Percentiles rank a stretch among this genome's conserved stretches.
Conservation (phyloP, 2,113 vertebrate species). For the Eleginops maclovinus region DNA sequence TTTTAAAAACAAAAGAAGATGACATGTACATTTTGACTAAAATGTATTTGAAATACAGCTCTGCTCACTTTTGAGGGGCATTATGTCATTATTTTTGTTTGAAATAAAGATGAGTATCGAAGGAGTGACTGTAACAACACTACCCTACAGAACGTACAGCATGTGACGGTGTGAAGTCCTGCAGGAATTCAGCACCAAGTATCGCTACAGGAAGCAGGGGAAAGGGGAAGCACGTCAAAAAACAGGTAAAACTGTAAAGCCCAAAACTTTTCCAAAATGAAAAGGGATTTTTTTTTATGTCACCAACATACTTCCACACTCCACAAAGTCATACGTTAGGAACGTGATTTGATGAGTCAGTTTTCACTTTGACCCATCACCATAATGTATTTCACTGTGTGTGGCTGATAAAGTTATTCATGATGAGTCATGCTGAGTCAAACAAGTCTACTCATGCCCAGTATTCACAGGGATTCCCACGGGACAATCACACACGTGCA, state of each 20-base stretch:
- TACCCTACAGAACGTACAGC: background rate
- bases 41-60: background rate
- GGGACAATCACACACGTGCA: background rate
- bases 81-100: background rate
- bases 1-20: background rate
- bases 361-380: slow-evolving; percentile 21
- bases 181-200: background rate
- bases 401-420: slow-evolving; percentile 29
- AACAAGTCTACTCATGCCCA: slow-evolving; percentile 9
- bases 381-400: background rate
- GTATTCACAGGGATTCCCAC: slow-evolving; percentile 66
- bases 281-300: background rate
- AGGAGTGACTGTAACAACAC: background rate
- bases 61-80: background rate
- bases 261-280: background rate
- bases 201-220: slow-evolving; percentile 6
- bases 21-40: background rate
- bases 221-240: slow-evolving; percentile 22
- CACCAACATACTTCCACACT: background rate
- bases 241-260: slow-evolving; percentile 24
- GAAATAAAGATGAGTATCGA: background rate
- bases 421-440: slow-evolving; percentile 45
- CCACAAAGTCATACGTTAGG: slow-evolving; percentile 4
- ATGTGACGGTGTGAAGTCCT: background rate
- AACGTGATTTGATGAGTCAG: slow-evolving; percentile 52